Conservation (phyloP, 2,888 invertebrate species). For the Steinernema carpocapsae region DNA sequence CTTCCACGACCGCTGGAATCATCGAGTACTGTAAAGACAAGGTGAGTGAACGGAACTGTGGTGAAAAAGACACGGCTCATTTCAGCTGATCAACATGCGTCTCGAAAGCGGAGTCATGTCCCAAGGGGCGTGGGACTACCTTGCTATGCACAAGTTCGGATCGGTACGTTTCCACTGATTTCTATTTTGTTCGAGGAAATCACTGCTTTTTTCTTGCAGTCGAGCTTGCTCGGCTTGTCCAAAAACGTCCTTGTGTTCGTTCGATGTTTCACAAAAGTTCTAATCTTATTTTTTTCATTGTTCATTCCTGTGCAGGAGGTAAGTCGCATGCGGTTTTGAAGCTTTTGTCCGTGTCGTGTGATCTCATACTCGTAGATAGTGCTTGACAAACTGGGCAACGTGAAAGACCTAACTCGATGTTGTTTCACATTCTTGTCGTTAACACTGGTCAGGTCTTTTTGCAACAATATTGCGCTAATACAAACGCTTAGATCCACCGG, state of each 20-base stretch:
- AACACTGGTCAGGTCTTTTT: background rate
- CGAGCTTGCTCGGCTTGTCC: conserved; percentile 33
- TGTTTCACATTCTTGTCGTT: background rate
- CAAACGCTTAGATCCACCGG: background rate
- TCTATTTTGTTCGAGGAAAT: background rate
- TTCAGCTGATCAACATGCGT: conserved; percentile 82
- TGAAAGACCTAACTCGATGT: conserved; percentile 45
- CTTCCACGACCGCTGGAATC: conserved; percentile 83
- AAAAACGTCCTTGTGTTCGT: conserved; percentile 32
- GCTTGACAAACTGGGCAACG: conserved; percentile 41
- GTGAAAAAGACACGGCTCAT: background rate
- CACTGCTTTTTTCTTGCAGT: conserved; percentile 20
- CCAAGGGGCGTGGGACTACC: conserved; percentile 84
- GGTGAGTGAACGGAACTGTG: conserved; percentile 70
- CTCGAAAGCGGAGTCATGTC: conserved; percentile 80
- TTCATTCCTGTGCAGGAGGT: conserved; percentile 33
- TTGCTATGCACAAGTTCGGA: conserved; percentile 88
- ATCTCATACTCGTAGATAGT: background rate
- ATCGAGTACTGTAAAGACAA: conserved; percentile 84
- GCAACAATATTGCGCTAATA: background rate
- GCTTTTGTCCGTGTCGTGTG: conserved; percentile 1
- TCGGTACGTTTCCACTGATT: conserved; percentile 77
- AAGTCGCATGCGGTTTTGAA: conserved; percentile 18
- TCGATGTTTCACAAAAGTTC: conserved; percentile 18
- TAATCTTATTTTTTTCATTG: conserved; percentile 17